Evolutionary conservation across 2,113 vertebrate species (phyloP).

Genomic region (Vanacampus margaritifer): DNA sequence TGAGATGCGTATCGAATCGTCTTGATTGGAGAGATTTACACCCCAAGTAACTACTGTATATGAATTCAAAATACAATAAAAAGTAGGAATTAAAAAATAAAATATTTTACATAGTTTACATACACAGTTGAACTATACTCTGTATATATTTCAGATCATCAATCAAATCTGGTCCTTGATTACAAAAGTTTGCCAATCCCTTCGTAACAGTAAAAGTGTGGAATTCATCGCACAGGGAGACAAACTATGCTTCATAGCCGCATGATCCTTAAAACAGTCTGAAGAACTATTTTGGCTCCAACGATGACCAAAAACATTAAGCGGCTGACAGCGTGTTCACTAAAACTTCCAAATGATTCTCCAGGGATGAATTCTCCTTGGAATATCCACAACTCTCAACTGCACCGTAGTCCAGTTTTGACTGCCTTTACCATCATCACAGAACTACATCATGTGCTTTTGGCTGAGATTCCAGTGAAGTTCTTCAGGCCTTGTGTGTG

Average conservation of each 20-base stretch:
- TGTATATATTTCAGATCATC: too few relatives aligned
- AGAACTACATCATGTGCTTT: constrained; percentile 21
- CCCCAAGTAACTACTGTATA: too few relatives aligned
- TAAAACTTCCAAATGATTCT: constrained; percentile 17
- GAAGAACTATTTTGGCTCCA: constrained; percentile 10
- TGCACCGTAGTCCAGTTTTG: constrained; percentile 2
- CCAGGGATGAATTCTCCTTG: constrained; percentile 17
- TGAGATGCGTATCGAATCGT: too few relatives aligned
- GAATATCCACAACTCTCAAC: constrained; percentile 8
- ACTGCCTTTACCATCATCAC: constrained; percentile 12
- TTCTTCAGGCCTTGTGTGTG: constrained; percentile 9
- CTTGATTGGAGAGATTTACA: too few relatives aligned
- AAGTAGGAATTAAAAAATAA: too few relatives aligned
- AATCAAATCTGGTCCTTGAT: too few relatives aligned
- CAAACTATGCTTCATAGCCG: neutral
- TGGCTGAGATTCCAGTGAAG: constrained; percentile 13
- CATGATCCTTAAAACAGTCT: constrained; percentile 1
- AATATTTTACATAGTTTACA: too few relatives aligned
- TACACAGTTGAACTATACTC: too few relatives aligned
- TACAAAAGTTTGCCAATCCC: neutral
- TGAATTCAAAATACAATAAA: too few relatives aligned
- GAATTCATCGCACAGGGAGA: neutral
- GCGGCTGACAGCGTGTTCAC: constrained; percentile 19
- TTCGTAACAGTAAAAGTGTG: neutral
- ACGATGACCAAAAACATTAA: constrained; percentile 5